Evolutionary conservation across 1,140 invertebrate species (phyloP), one percentile per base, ranked within the genome.

Genomic region (Pectinophora gossypiella): DNA sequence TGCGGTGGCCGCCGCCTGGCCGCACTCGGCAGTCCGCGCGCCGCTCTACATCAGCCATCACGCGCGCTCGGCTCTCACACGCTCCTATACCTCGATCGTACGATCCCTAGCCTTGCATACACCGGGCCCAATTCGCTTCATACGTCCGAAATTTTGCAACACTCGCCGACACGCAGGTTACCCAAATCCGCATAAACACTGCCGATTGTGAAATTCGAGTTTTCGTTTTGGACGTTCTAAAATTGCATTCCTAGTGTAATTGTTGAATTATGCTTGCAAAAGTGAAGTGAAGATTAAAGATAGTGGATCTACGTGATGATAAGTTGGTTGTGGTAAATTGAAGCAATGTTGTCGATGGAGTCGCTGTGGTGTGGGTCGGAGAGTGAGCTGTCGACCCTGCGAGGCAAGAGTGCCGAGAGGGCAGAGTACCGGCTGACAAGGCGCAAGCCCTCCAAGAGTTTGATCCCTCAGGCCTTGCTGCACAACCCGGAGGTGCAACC

Each of bases 351-450:
- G 54, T 78, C 82, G 3, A 89, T 91, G 85, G 88, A 89, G 48
- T 88, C 87, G 3, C 70, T 89, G 60, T 90, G 90, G 89, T 80
- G 86, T 51, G 85, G 88, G n/a, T 85, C 82, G 12, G 77, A 80
- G 50, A 73, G 75, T 35, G 79, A 85, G 54, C 46, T 86, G 45
- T 68, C 76, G n/a, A 75, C 72, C 18, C 58, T 88, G 44, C 72
- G 67, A 43, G 69, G 75, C 54, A 82, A 83, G 59, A 48, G 59
- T 42, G 69, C 65, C 49, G 73, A 32, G 9, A 9, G 27, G 9
- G n/a, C 71, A 7, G 89, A 90, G 61, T 89, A 88, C 63, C 74
- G 89, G 51, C 76, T 89, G 54, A 68, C 77, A 6, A 77, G 89
- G 60, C 64, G 89, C 45, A 73, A 72, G 52, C 76, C 68, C 0